phyloP scores from a whole-genome alignment of 2,797 vertebrate genomes.

The Miichthys miiuy region DNA sequence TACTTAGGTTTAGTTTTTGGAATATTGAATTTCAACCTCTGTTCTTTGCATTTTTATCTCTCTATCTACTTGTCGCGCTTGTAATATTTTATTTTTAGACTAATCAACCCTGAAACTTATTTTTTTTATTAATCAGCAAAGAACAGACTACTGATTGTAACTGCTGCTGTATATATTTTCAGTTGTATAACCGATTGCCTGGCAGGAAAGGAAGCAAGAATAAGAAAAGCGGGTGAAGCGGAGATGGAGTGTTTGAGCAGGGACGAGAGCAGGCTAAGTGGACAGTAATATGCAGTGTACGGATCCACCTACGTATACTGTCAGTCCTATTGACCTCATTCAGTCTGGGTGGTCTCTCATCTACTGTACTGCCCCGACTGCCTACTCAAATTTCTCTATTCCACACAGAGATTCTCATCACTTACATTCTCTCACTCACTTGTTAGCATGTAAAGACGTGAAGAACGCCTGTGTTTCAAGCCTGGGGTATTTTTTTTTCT shows the following conservation, averaged over 20 bases:
- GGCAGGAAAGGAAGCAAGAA: constrained; percentile 22
- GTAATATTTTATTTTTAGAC: neutral
- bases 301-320: constrained; percentile 60
- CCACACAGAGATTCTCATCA: constrained; percentile 4
- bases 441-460: constrained; percentile 2
- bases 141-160: neutral
- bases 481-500: neutral
- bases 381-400: constrained; percentile 46
- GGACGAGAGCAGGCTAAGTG: constrained; percentile 64
- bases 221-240: constrained; percentile 22
- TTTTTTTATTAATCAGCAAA: neutral
- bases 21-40: neutral
- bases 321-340: constrained; percentile 70
- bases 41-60: neutral
- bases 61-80: neutral
- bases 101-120: neutral
- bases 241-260: constrained; percentile 44
- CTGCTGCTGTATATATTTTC: neutral
- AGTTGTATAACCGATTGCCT: constrained; percentile 24
- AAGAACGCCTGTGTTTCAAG: neutral
- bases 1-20: neutral
- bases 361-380: constrained; percentile 42
- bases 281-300: constrained; percentile 65
- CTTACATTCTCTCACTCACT: neutral
- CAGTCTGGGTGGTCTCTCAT: constrained; percentile 72